A percentile compares a stretch with the other conserved stretches of the same genome.
Conservation (phyloP, 2,797 vertebrate genomes). For the Pangasius krempfi region DNA sequence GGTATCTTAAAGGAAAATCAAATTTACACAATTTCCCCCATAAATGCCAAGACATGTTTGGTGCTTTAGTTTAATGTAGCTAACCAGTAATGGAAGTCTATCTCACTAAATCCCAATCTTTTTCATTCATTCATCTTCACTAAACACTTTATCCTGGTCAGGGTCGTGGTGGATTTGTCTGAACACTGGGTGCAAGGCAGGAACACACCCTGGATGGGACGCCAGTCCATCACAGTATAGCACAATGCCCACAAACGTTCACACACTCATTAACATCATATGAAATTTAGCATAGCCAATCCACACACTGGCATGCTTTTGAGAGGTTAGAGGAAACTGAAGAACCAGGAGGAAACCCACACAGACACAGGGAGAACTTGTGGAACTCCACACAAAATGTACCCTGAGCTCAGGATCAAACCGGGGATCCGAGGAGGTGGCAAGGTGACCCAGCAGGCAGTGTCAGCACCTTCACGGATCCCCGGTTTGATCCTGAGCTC, state of each 20-base stretch:
- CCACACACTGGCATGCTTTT: neutral
- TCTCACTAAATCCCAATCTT: neutral
- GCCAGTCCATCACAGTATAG: neutral
- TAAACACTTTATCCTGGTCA: neutral
- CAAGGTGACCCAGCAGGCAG: too few species aligned
- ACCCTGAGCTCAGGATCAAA: neutral
- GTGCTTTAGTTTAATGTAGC: neutral
- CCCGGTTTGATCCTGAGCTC: too few species aligned
- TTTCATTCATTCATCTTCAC: neutral
- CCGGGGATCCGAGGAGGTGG: too few species aligned
- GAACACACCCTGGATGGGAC: neutral
- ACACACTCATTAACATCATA: neutral
- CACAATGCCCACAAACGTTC: neutral
- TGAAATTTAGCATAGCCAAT: neutral
- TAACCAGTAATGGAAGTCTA: conserved; percentile 1
- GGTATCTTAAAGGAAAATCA: conserved; percentile 1
- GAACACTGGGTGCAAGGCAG: neutral
- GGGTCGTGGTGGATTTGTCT: neutral
- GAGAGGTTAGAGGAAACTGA: neutral
- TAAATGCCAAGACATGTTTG: conserved; percentile 5
- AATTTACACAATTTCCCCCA: conserved; percentile 7
- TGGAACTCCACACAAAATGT: neutral
- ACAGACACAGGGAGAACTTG: neutral
- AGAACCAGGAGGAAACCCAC: neutral
- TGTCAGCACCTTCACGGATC: too few species aligned